These are phyloP conservation scores for Channa maculata DNA, from an alignment of 2,113 vertebrate genomes.

Conservation along the genomic window DNA sequence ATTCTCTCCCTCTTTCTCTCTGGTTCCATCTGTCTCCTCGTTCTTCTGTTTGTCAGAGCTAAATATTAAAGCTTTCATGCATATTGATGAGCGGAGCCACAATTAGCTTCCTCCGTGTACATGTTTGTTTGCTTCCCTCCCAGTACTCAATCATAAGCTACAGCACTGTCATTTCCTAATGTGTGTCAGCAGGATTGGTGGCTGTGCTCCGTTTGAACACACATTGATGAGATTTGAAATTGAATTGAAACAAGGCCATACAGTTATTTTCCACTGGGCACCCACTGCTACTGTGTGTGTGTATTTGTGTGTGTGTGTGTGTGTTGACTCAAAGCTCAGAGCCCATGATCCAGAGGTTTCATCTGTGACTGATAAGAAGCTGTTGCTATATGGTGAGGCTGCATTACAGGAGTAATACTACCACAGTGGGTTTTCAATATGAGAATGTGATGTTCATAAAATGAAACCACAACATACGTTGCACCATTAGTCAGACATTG, in stretches of 20 bases:
- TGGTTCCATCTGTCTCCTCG: neutral
- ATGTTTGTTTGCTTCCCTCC: conserved; percentile 20
- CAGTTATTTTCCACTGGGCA: neutral
- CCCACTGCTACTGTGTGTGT: neutral
- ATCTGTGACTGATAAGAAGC: conserved; percentile 21
- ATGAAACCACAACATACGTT: conserved; percentile 6
- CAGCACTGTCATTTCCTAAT: conserved; percentile 9
- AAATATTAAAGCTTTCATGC: conserved; percentile 40
- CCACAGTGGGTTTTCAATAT: neutral
- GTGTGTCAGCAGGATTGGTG: conserved; percentile 17
- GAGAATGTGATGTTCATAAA: neutral
- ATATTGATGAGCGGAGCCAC: conserved; percentile 49
- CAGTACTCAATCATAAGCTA: conserved; percentile 7
- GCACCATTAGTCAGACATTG: conserved; percentile 29
- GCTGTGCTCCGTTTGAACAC: conserved; percentile 24
- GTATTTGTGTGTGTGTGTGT: neutral
- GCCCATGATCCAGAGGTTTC: conserved; percentile 36
- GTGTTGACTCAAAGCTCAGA: conserved; percentile 6
- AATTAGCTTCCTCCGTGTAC: conserved; percentile 41
- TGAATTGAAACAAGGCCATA: conserved; percentile 11
- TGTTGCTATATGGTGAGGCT: neutral
- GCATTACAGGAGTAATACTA: conserved; percentile 7
- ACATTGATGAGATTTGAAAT: conserved; percentile 38
- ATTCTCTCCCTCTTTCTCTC: neutral
- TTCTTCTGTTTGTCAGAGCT: neutral